Base-by-base conservation (phyloP, 2,888 invertebrate species). In the Aproaerema taeniolella region DNA sequence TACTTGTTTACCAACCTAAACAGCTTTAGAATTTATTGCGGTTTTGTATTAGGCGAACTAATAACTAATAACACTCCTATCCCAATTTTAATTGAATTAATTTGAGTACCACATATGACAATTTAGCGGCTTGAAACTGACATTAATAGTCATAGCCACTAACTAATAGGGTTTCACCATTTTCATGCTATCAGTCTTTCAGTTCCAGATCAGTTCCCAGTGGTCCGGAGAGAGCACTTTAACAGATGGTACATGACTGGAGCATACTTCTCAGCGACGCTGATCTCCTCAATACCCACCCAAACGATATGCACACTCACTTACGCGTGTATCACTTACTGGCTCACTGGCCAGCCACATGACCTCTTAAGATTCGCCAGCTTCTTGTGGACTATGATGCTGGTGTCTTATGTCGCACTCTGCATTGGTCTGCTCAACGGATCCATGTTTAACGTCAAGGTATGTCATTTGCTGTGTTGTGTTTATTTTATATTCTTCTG, bases 181-280 rank as follows among this genome's bases (percentile, higher is more conserved):
- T n/a, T n/a, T n/a, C n/a, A n/a, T n/a, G n/a, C n/a, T n/a, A n/a
- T n/a, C n/a, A 6, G 20, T 20, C 9, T 54, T 61, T 38, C 77
- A 96, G 96, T 95, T 89, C 95, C 96, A 20, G 80, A 92, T 60
- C 95, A 96, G 80, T 88, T 95, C 73, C 91, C 93, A 10, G 91
- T 95, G 41, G 90, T 95, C 38, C 89, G 91, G 2, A 83, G 95
- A 34, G 96, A 96, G 66, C 94, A 95, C 65, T 93, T 95, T 58
- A 96, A 96, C 77, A 90, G 95, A 42, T 96, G 96, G 96, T 96
- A 96, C 76, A 93, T 94, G 12, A 79, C 95, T 1, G 91, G 92
- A 34, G 92, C 95, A 0, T 95, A 95, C 74, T 96, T 94, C 64
- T 72, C 92, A 12, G 93, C 95, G 7, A 92, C 93, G 32, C 90